These are phyloP conservation scores for Pseudorasbora parva DNA, from an alignment of 2,113 vertebrate genomes.

Conservation along the genomic window DNA sequence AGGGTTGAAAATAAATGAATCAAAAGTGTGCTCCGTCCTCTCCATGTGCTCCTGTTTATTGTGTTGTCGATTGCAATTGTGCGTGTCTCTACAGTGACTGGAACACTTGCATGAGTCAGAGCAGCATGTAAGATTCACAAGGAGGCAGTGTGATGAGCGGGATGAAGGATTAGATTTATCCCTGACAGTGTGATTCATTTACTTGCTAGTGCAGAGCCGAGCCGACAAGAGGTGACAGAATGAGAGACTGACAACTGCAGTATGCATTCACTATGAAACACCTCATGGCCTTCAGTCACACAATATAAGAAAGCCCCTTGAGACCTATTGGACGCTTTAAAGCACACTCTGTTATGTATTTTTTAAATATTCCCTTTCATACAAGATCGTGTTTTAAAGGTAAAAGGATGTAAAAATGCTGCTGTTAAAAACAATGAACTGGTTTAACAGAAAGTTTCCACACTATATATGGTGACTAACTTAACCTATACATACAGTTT, in stretches of 20 bases:
- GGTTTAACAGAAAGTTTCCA: no score
- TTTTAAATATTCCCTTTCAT: no score
- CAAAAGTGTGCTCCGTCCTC: background rate
- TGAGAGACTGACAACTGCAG: background rate
- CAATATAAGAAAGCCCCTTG: background rate
- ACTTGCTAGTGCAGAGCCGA: background rate
- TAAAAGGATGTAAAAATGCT: no score
- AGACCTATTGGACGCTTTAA: background rate
- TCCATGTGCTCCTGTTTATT: background rate
- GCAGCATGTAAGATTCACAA: background rate
- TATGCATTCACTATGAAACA: constrained; percentile 7
- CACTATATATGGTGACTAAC: no score
- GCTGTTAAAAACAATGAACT: no score
- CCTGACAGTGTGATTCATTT: constrained; percentile 13
- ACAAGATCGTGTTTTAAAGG: no score
- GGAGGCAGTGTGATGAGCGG: background rate
- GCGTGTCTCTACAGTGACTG: background rate
- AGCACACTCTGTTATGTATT: no score
- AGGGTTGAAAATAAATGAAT: background rate
- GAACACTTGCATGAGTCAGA: background rate
- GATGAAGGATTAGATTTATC: constrained; percentile 8
- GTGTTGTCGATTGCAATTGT: background rate
- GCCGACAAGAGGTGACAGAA: background rate
- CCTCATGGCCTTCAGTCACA: background rate
- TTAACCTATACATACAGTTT: no score